A percentile compares a stretch with the other conserved stretches of the same genome.
These are phyloP conservation scores for Probaryconus sp. DNA, from an alignment of 1,140 invertebrate species.

Conservation along the genomic window DNA sequence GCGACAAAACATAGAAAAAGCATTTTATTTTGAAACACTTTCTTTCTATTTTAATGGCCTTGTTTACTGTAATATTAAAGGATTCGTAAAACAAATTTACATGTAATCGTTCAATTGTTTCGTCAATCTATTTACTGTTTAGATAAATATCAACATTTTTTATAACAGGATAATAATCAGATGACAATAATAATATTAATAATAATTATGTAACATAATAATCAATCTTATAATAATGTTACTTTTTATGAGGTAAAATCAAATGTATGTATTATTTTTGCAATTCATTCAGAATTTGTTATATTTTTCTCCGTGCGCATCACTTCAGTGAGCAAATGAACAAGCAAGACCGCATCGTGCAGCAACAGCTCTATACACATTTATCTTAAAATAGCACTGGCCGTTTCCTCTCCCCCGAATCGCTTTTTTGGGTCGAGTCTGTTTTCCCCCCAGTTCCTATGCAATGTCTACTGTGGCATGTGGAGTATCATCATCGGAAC, in stretches of 20 bases:
- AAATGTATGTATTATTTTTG: slow-evolving; percentile 5
- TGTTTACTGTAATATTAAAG: no score
- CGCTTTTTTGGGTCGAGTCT: slow-evolving; percentile 72
- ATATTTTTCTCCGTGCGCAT: slow-evolving; percentile 6
- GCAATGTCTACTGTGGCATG: slow-evolving; percentile 54
- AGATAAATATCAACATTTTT: no score
- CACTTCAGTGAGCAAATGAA: neutral
- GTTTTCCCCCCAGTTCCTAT: slow-evolving; percentile 44
- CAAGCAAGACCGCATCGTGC: slow-evolving; percentile 1
- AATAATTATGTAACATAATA: no score
- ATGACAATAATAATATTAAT: no score
- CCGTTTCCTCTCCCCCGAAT: slow-evolving; percentile 57
- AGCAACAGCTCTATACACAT: slow-evolving; percentile 29
- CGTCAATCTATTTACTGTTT: no score
- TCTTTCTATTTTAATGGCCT: no score
- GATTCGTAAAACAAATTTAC: no score
- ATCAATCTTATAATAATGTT: no score
- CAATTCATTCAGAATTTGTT: slow-evolving; percentile 10
- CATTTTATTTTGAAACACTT: no score
- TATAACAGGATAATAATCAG: no score
- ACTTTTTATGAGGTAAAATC: neutral
- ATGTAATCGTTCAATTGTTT: no score
- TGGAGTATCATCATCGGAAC: slow-evolving; percentile 41
- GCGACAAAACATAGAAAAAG: no score
- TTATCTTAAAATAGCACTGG: slow-evolving; percentile 65